Evolutionary conservation across 2,797 vertebrate species (phyloP), one percentile per base, ranked within the genome.

Genomic region (Sebastiscus tertius): DNA sequence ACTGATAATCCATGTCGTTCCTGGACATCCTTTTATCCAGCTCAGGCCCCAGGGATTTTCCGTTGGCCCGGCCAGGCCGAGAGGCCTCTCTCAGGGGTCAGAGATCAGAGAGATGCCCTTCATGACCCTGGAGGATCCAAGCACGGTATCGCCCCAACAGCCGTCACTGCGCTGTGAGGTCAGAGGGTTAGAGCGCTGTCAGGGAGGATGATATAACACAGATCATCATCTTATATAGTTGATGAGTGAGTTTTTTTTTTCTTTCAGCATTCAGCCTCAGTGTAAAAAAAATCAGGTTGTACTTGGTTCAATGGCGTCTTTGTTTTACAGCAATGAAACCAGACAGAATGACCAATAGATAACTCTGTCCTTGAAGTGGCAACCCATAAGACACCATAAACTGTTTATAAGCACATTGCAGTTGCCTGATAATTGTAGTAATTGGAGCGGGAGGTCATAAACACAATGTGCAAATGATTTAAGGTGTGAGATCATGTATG

Each of bases 1-100:
- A 70, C 86, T 85, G 86, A 84, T 90, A 89, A 92, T 93, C 91
- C 82, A 86, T 78, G 87, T 80, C 88, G 87, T 84, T 89, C 84
- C 89, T 89, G 90, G 88, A 89, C 91, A 89, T 92, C 88, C 93
- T 89, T 91, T 93, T 89, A 93, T 94, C 92, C 92, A 89, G 88
- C 83, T 90, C 91, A 88, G 81, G 80, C 91, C 75, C 59, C n/a
- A 66, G 90, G 91, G 92, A 93, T 90, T 93, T 93, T 93, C 87
- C 83, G 27, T 76, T 31, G 79, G 77, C 69, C 75, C 4, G n/a
- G 81, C 80, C 90, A 77, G 89, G 80, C 75, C 46, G 46, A 59
- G 87, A 92, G 89, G 87, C 91, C 87, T 91, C 84, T 86, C 75
- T 85, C 72, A 88, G 80, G 85, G 90, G 90, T 93, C 90, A 91